Evolutionary conservation across 1,140 invertebrate genomes (phyloP).

Genomic region (Tetramorium alpestre): DNA sequence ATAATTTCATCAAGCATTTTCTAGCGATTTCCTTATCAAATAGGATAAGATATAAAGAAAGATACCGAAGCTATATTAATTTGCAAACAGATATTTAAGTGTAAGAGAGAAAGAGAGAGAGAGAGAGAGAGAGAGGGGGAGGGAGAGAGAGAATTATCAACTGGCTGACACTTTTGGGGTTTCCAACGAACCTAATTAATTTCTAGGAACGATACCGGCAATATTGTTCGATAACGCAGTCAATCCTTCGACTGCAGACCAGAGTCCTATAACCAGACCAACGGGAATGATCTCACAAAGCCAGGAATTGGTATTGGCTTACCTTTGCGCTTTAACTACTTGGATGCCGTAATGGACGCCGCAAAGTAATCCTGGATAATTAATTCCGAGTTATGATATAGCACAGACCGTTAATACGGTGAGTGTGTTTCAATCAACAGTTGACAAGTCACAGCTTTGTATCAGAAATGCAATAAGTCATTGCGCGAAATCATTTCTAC

Average conservation of each 20-base stretch:
- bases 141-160: background rate
- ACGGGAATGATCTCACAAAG: slow-evolving; percentile 69
- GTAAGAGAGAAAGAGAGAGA: background rate
- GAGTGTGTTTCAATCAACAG: slow-evolving; percentile 58
- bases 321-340: slow-evolving; percentile 53
- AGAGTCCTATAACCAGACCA: slow-evolving; percentile 37
- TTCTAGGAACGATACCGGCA: slow-evolving; percentile 43
- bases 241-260: slow-evolving; percentile 38
- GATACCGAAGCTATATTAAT: background rate
- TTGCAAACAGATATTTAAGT: background rate
- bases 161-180: slow-evolving; percentile 41
- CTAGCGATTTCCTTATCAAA: background rate
- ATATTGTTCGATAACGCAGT: slow-evolving; percentile 60
- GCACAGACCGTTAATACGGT: slow-evolving; percentile 50
- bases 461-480: background rate
- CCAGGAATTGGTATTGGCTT: slow-evolving; percentile 50
- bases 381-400: slow-evolving; percentile 66
- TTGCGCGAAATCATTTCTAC: background rate
- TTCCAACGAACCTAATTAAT: slow-evolving; percentile 66
- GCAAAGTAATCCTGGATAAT: slow-evolving; percentile 69
- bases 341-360: slow-evolving; percentile 57
- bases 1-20: background rate
- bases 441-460: slow-evolving; percentile 47
- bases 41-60: background rate
- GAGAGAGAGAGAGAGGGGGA: background rate